phyloP scores from a whole-genome alignment of 2,113 vertebrate genomes.

The Butastur rufipennis region DNA sequence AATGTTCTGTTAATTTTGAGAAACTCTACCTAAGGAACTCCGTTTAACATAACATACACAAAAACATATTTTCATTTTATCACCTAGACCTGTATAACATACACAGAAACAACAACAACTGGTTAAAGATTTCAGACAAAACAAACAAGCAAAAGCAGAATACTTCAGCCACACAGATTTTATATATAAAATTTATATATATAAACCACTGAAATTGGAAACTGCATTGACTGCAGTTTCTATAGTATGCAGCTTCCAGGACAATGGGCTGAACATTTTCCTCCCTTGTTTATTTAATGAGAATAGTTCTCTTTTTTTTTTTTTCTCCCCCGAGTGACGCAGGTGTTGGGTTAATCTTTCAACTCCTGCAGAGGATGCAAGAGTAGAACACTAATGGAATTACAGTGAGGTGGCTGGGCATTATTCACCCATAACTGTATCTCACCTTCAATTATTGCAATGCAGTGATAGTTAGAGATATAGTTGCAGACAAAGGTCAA shows the following conservation, averaged over 20 bases:
- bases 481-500: neutral
- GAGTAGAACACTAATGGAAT: neutral
- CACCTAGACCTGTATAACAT: neutral
- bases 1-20: neutral
- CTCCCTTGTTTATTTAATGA: conserved; percentile 1
- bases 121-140: neutral
- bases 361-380: neutral
- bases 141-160: neutral
- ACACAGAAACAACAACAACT: neutral
- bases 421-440: neutral
- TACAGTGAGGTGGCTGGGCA: neutral
- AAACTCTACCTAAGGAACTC: neutral
- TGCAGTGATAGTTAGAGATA: neutral
- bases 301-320: neutral
- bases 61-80: neutral
- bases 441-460: neutral
- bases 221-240: neutral
- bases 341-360: conserved; percentile 5
- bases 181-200: neutral
- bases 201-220: neutral
- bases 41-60: neutral
- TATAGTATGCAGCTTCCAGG: neutral
- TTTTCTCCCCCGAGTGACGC: rapidly evolving
- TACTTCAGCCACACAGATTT: neutral
- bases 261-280: neutral